phyloP scores from a whole-genome alignment of 2,113 vertebrate genomes.

The Callipepla californica region DNA sequence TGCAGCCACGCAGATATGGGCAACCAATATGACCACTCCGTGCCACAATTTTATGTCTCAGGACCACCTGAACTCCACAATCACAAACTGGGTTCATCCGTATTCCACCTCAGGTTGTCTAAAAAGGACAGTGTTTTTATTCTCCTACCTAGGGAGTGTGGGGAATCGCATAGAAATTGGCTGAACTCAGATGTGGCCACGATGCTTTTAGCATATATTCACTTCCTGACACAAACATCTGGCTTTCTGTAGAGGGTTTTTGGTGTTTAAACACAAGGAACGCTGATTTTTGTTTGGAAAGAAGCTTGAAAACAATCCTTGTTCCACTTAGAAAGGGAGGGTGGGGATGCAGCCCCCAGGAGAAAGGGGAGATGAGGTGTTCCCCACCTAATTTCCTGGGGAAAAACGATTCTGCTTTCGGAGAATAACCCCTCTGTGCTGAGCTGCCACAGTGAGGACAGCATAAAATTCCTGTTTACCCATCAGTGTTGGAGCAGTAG shows the following conservation, averaged over 20 bases:
- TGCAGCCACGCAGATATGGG: accelerated
- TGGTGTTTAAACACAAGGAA: neutral
- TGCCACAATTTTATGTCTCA: neutral
- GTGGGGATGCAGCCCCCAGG: neutral
- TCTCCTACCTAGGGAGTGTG: too few relatives aligned
- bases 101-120: neutral
- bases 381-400: accelerated
- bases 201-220: neutral
- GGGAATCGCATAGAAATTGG: neutral
- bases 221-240: too few relatives aligned
- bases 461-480: accelerated
- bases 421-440: neutral
- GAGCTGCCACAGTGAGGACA: accelerated
- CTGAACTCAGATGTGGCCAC: neutral
- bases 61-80: neutral
- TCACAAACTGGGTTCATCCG: neutral
- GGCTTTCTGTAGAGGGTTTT: neutral
- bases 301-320: neutral
- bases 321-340: neutral
- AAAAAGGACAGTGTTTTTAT: neutral
- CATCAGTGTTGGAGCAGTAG: accelerated
- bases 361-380: neutral
- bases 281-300: neutral
- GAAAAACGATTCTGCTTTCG: neutral
- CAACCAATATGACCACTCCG: accelerated